These are phyloP conservation scores for Caenorhabditis sinica DNA, from an alignment of 2,888 invertebrate genomes.

Conservation along the genomic window DNA sequence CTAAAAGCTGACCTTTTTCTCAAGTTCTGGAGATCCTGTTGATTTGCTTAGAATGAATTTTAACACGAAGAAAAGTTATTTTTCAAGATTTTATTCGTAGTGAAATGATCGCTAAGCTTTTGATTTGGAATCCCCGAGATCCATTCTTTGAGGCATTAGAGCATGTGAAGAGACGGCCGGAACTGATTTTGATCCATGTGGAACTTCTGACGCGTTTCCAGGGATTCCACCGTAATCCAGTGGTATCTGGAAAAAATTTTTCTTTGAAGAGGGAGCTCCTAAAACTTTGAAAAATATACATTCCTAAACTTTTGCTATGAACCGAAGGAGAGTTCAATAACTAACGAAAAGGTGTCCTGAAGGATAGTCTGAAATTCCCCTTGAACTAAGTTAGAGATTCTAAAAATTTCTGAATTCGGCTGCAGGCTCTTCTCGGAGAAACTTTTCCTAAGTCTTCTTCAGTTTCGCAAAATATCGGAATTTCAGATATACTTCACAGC, in stretches of 20 bases:
- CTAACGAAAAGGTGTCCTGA: no score
- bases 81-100: no score
- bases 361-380: no score
- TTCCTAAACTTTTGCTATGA: background rate
- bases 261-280: background rate
- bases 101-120: no score
- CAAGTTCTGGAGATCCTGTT: no score
- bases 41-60: no score
- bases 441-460: background rate
- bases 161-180: constrained; percentile 75
- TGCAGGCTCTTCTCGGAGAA: no score
- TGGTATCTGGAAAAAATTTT: constrained; percentile 75
- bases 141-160: constrained; percentile 56
- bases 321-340: background rate
- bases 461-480: background rate
- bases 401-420: no score
- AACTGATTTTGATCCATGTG: constrained; percentile 74
- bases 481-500: background rate
- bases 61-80: no score
- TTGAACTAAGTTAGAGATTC: no score
- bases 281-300: background rate
- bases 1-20: no score
- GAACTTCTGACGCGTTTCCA: constrained; percentile 66
- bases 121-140: no score
- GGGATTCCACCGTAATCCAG: constrained; percentile 78